These are phyloP conservation scores for Leucania comma DNA, from an alignment of 2,888 invertebrate genomes.

Conservation along the genomic window DNA sequence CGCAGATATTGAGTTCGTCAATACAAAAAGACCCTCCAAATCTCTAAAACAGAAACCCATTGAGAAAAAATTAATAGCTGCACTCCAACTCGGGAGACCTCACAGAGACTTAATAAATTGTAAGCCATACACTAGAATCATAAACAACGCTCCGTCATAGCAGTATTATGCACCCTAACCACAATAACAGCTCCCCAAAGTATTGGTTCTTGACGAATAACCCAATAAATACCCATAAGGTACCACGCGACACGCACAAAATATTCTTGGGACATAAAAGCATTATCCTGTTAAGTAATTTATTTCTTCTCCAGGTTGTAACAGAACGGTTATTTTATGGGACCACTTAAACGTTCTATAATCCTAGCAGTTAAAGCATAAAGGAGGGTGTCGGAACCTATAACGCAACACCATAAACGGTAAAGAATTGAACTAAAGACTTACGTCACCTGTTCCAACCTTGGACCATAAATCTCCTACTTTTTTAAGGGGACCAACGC, in stretches of 20 bases:
- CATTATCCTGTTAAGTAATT: constrained; percentile 90
- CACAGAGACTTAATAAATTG: constrained; percentile 84
- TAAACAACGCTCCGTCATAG: constrained; percentile 82
- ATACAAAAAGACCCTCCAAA: constrained; percentile 34
- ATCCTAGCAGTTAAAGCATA: constrained; percentile 85
- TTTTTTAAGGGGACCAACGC: constrained; percentile 73
- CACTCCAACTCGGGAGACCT: constrained; percentile 67
- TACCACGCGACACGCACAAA: constrained; percentile 88
- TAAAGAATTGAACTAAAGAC: constrained; percentile 81
- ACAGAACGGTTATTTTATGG: constrained; percentile 87
- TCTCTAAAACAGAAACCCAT: constrained; percentile 50
- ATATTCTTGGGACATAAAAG: constrained; percentile 88
- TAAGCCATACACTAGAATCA: constrained; percentile 79
- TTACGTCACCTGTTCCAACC: constrained; percentile 80
- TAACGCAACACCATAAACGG: constrained; percentile 84
- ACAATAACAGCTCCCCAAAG: constrained; percentile 86
- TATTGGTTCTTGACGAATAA: constrained; percentile 88
- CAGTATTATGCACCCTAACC: constrained; percentile 88
- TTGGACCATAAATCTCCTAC: constrained; percentile 79
- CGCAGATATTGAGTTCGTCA: not conserved
- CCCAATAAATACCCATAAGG: constrained; percentile 90
- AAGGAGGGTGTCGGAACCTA: constrained; percentile 85
- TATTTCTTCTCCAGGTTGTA: constrained; percentile 89
- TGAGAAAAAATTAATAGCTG: constrained; percentile 61
- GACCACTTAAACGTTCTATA: constrained; percentile 88